phyloP scores from a whole-genome alignment of 2,888 invertebrate species.

The Dynastes hyllus region DNA sequence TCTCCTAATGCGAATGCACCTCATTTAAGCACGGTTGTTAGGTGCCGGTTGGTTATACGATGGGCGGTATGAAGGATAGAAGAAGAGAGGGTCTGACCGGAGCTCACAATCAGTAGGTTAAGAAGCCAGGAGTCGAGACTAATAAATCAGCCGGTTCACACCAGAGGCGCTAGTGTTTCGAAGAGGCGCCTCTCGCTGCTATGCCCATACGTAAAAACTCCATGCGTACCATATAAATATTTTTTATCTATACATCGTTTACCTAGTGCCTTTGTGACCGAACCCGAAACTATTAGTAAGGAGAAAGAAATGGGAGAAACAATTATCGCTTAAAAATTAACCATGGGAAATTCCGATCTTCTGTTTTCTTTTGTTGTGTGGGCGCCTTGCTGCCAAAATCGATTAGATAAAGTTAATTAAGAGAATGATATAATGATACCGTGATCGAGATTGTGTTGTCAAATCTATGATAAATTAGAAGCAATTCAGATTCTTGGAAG shows the following conservation, averaged over 20 bases:
- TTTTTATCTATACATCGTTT: slow-evolving; percentile 31
- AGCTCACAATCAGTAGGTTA: slow-evolving; percentile 41
- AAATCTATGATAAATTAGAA: slow-evolving; percentile 8
- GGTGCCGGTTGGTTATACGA: slow-evolving; percentile 1
- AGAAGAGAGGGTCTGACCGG: slow-evolving; percentile 2
- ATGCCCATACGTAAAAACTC: slow-evolving; percentile 3
- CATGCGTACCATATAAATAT: slow-evolving; percentile 2
- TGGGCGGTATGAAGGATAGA: slow-evolving; percentile 2
- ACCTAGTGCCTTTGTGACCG: slow-evolving; percentile 38
- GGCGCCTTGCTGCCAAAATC: slow-evolving; percentile 42
- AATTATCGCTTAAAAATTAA: slow-evolving; percentile 36
- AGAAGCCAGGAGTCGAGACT: slow-evolving; percentile 50
- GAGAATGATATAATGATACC: slow-evolving; percentile 40
- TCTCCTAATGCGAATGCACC: slow-evolving; percentile 35
- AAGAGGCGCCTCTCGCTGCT: slow-evolving; percentile 60
- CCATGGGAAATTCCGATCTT: slow-evolving; percentile 32
- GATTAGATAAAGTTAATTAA: slow-evolving; percentile 45
- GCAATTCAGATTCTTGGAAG: not conserved
- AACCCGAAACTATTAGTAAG: slow-evolving; percentile 31
- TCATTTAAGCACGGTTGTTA: slow-evolving; percentile 41
- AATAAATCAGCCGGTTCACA: slow-evolving; percentile 70
- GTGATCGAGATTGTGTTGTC: slow-evolving; percentile 18
- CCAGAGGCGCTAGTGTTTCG: slow-evolving; percentile 62
- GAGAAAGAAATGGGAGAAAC: slow-evolving; percentile 9
- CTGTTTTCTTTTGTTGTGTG: slow-evolving; percentile 19